A percentile compares a stretch with the other conserved stretches of the same genome.
phyloP scores from a whole-genome alignment of 2,888 invertebrate species.

The Orthosia cruda region DNA sequence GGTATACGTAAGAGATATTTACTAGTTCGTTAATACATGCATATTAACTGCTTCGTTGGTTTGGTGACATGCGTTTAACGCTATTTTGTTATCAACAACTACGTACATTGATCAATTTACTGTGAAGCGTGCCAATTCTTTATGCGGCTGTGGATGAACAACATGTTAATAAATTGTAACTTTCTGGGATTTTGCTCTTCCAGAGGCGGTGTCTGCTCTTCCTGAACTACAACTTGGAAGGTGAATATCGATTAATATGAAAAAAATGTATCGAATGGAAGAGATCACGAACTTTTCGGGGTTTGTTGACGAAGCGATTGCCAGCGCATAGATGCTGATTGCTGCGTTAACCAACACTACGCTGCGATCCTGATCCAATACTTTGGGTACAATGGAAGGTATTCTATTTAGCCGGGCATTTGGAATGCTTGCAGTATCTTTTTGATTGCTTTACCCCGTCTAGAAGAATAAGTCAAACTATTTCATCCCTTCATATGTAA shows the following conservation, averaged over 20 bases:
- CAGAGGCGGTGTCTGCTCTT: neutral
- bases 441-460: too few relatives aligned
- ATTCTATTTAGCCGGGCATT: too few relatives aligned
- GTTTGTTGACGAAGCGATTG: neutral
- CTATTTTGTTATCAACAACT: conserved; percentile 10
- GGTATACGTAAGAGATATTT: conserved; percentile 13
- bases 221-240: neutral
- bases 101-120: neutral
- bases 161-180: neutral
- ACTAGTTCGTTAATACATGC: neutral
- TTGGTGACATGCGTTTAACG: neutral
- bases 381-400: too few relatives aligned
- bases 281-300: neutral
- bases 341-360: neutral
- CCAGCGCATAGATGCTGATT: neutral
- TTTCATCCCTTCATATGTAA: too few relatives aligned
- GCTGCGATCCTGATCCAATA: neutral
- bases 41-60: conserved; percentile 1
- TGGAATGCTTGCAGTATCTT: too few relatives aligned
- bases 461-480: too few relatives aligned
- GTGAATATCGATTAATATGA: neutral
- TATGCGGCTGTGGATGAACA: neutral
- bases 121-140: neutral
- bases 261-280: neutral
- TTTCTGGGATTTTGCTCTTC: neutral